phyloP scores from a whole-genome alignment of 2,888 invertebrate genomes.

The Drosophila algonquin region DNA sequence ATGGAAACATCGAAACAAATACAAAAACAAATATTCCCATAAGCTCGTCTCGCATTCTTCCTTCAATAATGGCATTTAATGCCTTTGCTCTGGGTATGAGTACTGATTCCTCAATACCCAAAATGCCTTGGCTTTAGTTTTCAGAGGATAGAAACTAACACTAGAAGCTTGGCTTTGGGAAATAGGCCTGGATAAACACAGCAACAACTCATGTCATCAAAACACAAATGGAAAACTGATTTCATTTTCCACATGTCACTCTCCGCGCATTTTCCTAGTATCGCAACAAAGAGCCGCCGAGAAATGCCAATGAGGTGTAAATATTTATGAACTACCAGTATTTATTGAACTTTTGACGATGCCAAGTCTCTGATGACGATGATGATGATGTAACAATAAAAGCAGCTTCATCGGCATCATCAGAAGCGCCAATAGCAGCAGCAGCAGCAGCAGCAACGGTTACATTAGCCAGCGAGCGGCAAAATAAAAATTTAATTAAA shows the following conservation, averaged over 20 bases:
- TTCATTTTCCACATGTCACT: slow-evolving; percentile 47
- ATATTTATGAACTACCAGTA: slow-evolving; percentile 39
- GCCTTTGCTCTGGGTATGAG: background rate
- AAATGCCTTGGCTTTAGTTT: slow-evolving; percentile 14
- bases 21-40: too few species aligned
- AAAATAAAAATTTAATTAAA: slow-evolving; percentile 50
- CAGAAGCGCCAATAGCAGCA: background rate
- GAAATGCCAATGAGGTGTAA: slow-evolving; percentile 27
- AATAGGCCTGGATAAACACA: too few species aligned
- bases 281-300: slow-evolving; percentile 26
- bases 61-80: background rate
- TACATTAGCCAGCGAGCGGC: slow-evolving; percentile 36
- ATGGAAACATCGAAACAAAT: too few species aligned
- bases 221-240: slow-evolving; percentile 26
- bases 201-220: too few species aligned
- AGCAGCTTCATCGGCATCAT: background rate
- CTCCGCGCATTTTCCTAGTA: slow-evolving; percentile 16
- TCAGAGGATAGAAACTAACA: too few species aligned
- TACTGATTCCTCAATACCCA: too few species aligned
- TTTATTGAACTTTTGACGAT: slow-evolving; percentile 29
- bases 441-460: slow-evolving; percentile 3
- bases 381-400: slow-evolving; percentile 12
- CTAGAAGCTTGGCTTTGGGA: too few species aligned
- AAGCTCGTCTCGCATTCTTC: too few species aligned
- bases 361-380: slow-evolving; percentile 1